Percentiles rank a stretch among this genome's conserved stretches.
Conservation (phyloP, 2,888 invertebrate species). For the Mythimna vitellina region DNA sequence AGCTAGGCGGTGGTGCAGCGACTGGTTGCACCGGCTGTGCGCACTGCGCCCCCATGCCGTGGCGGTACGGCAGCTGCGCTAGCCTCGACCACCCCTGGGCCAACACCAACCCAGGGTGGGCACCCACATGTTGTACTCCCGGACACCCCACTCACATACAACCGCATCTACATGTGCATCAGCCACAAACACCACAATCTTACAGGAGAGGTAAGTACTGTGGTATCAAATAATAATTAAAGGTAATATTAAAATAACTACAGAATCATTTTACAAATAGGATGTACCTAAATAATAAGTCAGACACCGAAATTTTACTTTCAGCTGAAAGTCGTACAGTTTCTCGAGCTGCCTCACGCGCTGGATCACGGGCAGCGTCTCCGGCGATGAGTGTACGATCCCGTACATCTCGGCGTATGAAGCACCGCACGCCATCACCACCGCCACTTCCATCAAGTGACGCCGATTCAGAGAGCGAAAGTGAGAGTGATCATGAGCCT, state of each 20-base stretch:
- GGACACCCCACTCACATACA: conserved; percentile 65
- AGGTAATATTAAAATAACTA: neutral
- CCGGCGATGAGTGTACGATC: conserved; percentile 93
- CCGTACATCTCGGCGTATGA: conserved; percentile 91
- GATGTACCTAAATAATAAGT: neutral
- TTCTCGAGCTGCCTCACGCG: conserved; percentile 90
- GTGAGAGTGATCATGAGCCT: conserved; percentile 73
- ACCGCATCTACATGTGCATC: conserved; percentile 73
- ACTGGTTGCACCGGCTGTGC: conserved; percentile 71
- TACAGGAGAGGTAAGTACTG: conserved; percentile 80
- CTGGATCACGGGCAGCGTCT: conserved; percentile 92
- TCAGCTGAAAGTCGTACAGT: conserved; percentile 86
- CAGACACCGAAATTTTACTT: conserved; percentile 26
- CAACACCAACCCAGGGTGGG: conserved; percentile 66
- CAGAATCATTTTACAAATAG: neutral
- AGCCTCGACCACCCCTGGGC: conserved; percentile 83
- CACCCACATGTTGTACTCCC: conserved; percentile 72
- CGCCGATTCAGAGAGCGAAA: conserved; percentile 92
- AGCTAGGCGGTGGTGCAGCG: conserved; percentile 74
- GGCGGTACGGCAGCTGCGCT: conserved; percentile 88
- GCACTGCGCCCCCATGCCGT: conserved; percentile 72
- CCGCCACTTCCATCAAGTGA: conserved; percentile 87
- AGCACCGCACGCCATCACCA: conserved; percentile 84
- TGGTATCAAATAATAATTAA: neutral
- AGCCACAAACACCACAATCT: conserved; percentile 83